Evolutionary conservation across 2,888 invertebrate species (phyloP).

Genomic region (Deilephila elpenor): DNA sequence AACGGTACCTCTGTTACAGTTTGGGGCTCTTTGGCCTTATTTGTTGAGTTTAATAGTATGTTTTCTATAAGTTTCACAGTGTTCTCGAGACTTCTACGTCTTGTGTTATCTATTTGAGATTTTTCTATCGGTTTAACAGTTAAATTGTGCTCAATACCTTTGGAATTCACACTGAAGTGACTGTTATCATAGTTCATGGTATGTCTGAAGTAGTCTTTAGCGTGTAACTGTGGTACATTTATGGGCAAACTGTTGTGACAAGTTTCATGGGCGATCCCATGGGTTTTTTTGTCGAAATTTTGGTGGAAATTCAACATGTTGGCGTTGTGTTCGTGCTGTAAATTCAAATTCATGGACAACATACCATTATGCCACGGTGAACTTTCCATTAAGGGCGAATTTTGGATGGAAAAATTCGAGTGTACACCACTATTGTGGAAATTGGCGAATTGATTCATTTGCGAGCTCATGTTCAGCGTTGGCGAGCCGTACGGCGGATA

Average conservation of each 20-base stretch:
- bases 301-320: constrained; percentile 43
- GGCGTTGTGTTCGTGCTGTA: constrained; percentile 50
- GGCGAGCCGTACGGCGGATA: constrained; percentile 58
- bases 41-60: constrained; percentile 47
- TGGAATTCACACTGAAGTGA: constrained; percentile 44
- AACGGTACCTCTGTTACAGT: background rate
- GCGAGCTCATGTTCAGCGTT: constrained; percentile 52
- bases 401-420: constrained; percentile 52
- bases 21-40: constrained; percentile 4
- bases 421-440: constrained; percentile 58
- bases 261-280: background rate
- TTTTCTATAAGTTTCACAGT: constrained; percentile 72
- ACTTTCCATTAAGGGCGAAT: constrained; percentile 46
- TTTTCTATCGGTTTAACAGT: constrained; percentile 46
- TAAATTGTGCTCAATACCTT: constrained; percentile 47
- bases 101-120: constrained; percentile 48
- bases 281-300: constrained; percentile 43
- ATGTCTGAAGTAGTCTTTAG: constrained; percentile 56
- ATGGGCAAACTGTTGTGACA: constrained; percentile 48
- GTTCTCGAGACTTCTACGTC: constrained; percentile 68
- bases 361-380: constrained; percentile 57
- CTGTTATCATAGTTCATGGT: constrained; percentile 36
- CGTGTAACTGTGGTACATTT: constrained; percentile 62
- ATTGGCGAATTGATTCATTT: constrained; percentile 58
- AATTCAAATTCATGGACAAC: constrained; percentile 65